phyloP scores from a whole-genome alignment of 2,113 vertebrate genomes.

The Mustela nigripes region DNA sequence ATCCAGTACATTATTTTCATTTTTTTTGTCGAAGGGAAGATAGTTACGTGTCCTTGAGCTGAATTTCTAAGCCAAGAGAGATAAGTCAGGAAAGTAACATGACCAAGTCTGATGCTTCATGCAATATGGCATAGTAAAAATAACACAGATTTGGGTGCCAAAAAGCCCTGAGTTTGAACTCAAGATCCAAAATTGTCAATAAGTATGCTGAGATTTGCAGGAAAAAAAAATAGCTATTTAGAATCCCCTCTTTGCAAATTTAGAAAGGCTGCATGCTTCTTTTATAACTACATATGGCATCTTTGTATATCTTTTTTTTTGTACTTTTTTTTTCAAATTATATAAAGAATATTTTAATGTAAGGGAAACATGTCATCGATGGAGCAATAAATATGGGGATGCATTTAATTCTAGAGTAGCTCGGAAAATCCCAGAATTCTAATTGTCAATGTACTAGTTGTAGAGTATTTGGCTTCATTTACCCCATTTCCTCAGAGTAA shows the following conservation, averaged over 20 bases:
- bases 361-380: background rate
- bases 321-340: background rate
- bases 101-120: background rate
- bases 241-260: background rate
- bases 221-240: background rate
- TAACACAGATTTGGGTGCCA: background rate
- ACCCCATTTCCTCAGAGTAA: background rate
- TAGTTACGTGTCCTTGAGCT: background rate
- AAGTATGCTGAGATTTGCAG: background rate
- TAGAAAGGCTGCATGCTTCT: background rate
- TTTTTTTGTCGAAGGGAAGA: background rate
- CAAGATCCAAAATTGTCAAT: background rate
- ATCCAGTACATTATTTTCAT: background rate
- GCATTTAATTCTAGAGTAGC: background rate
- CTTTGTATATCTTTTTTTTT: background rate
- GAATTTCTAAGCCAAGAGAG: background rate
- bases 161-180: background rate
- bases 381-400: background rate
- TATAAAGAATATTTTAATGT: background rate
- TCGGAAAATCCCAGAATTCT: background rate
- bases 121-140: background rate
- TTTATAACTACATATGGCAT: background rate
- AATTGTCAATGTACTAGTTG: background rate
- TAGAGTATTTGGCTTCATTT: slow-evolving; percentile 11
- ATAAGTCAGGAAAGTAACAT: background rate